phyloP scores from a whole-genome alignment of 2,113 vertebrate species.

The Myrmecophaga tridactyla region DNA sequence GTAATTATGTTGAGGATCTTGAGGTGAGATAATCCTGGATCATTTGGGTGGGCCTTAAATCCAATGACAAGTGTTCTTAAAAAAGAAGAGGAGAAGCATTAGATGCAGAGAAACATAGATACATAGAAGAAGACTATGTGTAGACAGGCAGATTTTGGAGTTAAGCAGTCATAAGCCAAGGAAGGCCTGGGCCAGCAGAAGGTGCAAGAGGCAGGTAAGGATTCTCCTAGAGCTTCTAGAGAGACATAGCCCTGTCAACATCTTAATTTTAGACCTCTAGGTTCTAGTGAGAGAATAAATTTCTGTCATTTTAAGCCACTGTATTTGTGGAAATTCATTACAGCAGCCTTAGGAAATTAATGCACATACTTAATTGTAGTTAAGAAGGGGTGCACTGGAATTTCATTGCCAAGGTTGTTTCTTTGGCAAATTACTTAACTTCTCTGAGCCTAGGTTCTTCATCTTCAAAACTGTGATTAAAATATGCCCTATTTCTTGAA shows the following conservation, averaged over 20 bases:
- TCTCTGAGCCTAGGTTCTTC: not conserved
- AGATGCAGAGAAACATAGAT: not conserved
- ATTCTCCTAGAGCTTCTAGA: not conserved
- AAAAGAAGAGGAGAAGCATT: slow-evolving; percentile 2
- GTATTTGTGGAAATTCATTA: not conserved
- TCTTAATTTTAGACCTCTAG: not conserved
- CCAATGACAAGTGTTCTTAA: slow-evolving; percentile 9
- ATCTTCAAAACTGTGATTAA: not conserved
- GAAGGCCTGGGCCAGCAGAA: not conserved
- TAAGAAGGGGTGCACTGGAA: not conserved
- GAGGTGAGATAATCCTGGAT: slow-evolving; percentile 5
- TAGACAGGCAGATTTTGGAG: not conserved
- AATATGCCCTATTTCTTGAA: not conserved
- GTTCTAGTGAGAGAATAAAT: not conserved
- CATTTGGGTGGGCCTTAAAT: not conserved
- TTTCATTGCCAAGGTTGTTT: not conserved
- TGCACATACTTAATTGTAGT: not conserved
- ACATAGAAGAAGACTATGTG: not conserved
- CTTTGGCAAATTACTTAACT: not conserved
- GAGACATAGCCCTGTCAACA: not conserved
- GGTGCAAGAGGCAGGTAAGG: not conserved
- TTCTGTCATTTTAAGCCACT: not conserved
- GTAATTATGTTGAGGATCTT: not conserved
- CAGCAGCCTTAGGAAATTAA: not conserved
- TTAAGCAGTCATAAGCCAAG: not conserved